These are phyloP conservation scores for Brachionus plicatilis DNA, from an alignment of 1,140 invertebrate genomes.

Conservation along the genomic window DNA sequence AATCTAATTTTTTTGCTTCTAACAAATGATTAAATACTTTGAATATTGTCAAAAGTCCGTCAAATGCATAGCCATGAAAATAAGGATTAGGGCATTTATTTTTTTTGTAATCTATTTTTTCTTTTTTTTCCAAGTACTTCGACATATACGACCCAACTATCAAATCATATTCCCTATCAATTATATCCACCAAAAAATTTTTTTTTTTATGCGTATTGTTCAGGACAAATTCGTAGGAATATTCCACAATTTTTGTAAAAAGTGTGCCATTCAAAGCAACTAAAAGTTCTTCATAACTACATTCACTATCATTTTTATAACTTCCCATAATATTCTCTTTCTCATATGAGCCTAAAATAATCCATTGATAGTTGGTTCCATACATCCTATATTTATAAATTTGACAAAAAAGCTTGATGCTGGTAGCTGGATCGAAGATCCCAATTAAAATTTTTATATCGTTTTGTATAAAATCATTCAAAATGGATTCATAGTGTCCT, in stretches of 20 bases:
- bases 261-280: constrained; percentile 70
- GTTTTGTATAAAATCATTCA: constrained; percentile 28
- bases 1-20: not conserved
- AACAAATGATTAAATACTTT: not conserved
- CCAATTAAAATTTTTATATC: constrained; percentile 39
- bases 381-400: constrained; percentile 61
- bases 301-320: constrained; percentile 53
- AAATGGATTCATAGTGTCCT: not conserved
- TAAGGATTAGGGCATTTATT: constrained; percentile 71
- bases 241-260: constrained; percentile 19
- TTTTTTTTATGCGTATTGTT: not conserved
- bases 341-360: constrained; percentile 77
- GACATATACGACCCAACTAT: constrained; percentile 42
- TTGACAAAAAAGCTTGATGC: constrained; percentile 33
- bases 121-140: not conserved
- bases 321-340: constrained; percentile 68
- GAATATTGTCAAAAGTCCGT: constrained; percentile 32
- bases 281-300: constrained; percentile 69
- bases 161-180: constrained; percentile 44
- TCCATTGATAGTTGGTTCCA: constrained; percentile 89
- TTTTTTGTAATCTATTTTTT: constrained; percentile 64
- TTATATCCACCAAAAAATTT: not conserved
- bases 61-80: constrained; percentile 82
- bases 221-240: constrained; percentile 46
- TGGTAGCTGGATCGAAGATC: not conserved